A percentile compares a stretch with the other conserved stretches of the same genome.
Evolutionary conservation across 2,113 vertebrate genomes (phyloP).

Genomic region (Pongo abelii): DNA sequence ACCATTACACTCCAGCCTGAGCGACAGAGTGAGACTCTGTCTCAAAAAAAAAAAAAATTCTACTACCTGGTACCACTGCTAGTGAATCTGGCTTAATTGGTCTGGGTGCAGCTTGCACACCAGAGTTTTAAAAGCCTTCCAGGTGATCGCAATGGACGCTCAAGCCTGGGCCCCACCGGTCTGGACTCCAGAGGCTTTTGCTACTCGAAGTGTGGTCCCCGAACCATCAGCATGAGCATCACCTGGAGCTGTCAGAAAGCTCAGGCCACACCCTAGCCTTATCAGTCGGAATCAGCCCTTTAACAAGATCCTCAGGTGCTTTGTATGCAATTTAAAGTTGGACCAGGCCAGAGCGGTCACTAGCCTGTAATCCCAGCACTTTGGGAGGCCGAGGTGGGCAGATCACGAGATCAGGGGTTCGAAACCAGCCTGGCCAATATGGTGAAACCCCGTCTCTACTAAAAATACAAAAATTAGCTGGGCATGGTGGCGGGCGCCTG

Average conservation of each 20-base stretch:
- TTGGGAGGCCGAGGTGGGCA: no score
- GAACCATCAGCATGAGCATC: neutral
- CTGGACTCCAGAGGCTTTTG: neutral
- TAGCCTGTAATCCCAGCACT: no score
- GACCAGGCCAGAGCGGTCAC: accelerated
- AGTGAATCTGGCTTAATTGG: neutral
- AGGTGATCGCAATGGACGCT: neutral
- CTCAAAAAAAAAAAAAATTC: no score
- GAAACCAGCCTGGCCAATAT: no score
- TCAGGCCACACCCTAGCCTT: neutral
- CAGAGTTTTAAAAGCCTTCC: neutral
- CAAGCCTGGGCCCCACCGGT: neutral
- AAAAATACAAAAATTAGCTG: no score
- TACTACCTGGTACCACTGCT: neutral
- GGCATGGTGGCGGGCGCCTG: accelerated
- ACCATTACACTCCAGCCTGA: no score
- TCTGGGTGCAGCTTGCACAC: neutral
- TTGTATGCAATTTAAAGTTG: no score
- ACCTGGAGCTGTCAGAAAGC: accelerated
- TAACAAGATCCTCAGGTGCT: neutral
- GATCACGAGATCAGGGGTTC: no score
- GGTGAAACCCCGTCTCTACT: no score
- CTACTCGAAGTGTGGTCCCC: neutral
- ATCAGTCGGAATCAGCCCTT: neutral
- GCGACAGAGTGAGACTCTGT: no score